These are phyloP conservation scores for Maconellicoccus hirsutus DNA, from an alignment of 1,140 invertebrate genomes.

Conservation along the genomic window DNA sequence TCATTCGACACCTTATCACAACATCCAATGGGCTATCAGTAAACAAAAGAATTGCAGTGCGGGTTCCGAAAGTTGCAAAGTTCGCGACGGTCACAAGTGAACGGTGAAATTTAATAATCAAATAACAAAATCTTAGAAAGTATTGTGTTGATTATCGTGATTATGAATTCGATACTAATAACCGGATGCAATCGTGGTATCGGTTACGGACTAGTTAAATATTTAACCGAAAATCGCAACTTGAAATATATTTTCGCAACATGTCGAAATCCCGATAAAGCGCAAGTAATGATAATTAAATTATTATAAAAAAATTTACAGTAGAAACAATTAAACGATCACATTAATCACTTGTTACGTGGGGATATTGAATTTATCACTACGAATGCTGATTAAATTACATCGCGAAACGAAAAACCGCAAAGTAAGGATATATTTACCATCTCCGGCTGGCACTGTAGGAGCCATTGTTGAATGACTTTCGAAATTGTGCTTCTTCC, in stretches of 20 bases:
- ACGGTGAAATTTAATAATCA: not conserved
- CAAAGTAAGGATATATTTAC: not conserved
- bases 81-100: not conserved
- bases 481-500: not conserved
- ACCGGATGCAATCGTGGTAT: constrained; percentile 81
- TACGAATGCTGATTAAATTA: no score
- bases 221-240: constrained; percentile 38
- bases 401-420: not conserved
- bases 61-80: not conserved
- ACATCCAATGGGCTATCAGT: not conserved
- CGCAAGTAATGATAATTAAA: constrained; percentile 32
- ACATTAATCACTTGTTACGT: no score
- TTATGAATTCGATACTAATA: constrained; percentile 66
- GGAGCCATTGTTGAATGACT: constrained; percentile 12
- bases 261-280: constrained; percentile 52
- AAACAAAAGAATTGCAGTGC: not conserved
- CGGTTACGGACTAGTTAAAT: constrained; percentile 69
- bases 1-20: not conserved
- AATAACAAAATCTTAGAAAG: no score
- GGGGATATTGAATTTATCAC: no score
- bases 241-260: constrained; percentile 54
- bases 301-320: no score
- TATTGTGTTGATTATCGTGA: no score
- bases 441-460: constrained; percentile 3
- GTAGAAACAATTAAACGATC: no score